Evolutionary conservation across 2,888 invertebrate genomes (phyloP), one percentile per base, ranked within the genome.

Genomic region (Polyommatus iphigenia): DNA sequence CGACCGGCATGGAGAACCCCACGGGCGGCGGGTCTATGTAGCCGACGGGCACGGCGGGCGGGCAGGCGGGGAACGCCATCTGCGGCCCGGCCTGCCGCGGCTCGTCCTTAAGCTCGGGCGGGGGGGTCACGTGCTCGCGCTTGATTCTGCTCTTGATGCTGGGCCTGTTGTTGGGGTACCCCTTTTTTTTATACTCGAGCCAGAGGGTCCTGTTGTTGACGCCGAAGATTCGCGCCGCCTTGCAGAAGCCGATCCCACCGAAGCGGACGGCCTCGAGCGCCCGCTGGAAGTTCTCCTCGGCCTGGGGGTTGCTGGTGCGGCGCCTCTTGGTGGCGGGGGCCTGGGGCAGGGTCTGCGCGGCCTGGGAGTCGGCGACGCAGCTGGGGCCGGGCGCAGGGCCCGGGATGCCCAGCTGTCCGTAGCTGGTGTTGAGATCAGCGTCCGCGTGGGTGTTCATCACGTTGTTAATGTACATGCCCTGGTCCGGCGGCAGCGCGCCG

Each of bases 211-310:
- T 95, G 90, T 97, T 97, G 89, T 97, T 97, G 20, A 98, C 97
- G 50, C 97, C 97, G 88, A 97, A 97, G 91, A 97, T 95, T 77
- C 97, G 94, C 0, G 97, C 97, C 10, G 97, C 97, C 85, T 97
- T 97, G 89, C 97, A 97, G 89, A 97, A 97, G 2, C 97, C 97
- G 82, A 97, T 97, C 62, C 97, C 97, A 32, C 97, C 97, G 85
- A 96, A 96, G 80, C 97, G 95, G 0, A 97, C 97, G 0, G 97
- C 97, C 85, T 97, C 97, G 76, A 97, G 90, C 0, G 97, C 97
- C 57, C 96, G 94, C 82, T 97, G 96, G 89, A 97, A 97, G 87
- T 97, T 97, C 86, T 97, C 97, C 84, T 97, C 97, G 1, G 96
- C 96, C 87, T 97, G 97, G 0, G 97, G 97, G 90, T 97, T 97